Evolutionary conservation across 2,888 invertebrate species (phyloP).

Genomic region (Scaptodrosophila latifasciaeformis): DNA sequence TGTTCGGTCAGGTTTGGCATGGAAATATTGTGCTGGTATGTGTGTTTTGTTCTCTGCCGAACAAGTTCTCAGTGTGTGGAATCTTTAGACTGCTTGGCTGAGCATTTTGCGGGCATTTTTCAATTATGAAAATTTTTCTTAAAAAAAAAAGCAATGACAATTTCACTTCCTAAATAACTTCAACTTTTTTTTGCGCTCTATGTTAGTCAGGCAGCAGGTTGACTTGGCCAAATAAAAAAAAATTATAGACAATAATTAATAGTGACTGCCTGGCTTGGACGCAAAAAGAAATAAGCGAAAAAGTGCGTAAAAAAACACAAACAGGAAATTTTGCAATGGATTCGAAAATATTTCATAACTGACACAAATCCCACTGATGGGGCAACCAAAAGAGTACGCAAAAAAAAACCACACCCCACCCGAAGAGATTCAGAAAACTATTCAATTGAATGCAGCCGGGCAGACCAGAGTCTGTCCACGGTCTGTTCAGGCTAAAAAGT

Average conservation of each 20-base stretch:
- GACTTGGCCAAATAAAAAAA: too few relatives aligned
- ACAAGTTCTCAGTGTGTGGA: too few relatives aligned
- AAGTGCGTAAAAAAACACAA: conserved; percentile 54
- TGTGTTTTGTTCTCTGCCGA: conserved; percentile 9
- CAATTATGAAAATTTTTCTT: too few relatives aligned
- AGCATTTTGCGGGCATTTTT: too few relatives aligned
- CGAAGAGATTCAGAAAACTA: neutral
- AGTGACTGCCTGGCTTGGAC: neutral
- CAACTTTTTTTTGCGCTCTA: too few relatives aligned
- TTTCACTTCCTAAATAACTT: too few relatives aligned
- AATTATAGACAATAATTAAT: too few relatives aligned
- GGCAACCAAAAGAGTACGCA: conserved; percentile 24
- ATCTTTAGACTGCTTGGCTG: too few relatives aligned
- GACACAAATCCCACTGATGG: conserved; percentile 41
- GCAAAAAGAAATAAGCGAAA: conserved; percentile 4
- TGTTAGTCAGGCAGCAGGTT: conserved; percentile 19
- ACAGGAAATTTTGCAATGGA: conserved; percentile 49
- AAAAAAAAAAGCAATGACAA: too few relatives aligned
- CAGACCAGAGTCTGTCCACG: neutral
- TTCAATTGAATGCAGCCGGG: conserved; percentile 2
- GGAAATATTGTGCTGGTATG: conserved; percentile 2
- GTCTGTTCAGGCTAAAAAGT: neutral
- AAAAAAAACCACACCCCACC: conserved; percentile 3
- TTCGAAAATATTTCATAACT: conserved; percentile 56
- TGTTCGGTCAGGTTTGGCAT: conserved; percentile 10